Evolutionary conservation across 2,113 vertebrate species (phyloP).

Genomic region (Larimichthys crocea): DNA sequence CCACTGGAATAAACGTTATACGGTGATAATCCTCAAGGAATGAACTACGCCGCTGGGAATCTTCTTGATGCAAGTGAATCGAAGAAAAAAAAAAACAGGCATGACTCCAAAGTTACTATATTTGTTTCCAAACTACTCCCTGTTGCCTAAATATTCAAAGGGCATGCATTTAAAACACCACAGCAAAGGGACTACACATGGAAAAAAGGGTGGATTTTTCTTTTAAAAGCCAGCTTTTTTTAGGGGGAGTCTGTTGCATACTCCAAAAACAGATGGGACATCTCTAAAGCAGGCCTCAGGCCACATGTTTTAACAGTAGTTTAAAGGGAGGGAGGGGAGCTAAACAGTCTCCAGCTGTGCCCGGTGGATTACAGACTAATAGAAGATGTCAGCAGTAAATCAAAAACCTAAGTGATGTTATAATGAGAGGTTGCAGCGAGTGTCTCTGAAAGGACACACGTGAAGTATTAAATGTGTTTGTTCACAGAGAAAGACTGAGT

Average conservation of each 20-base stretch:
- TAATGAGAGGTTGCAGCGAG: slow-evolving; percentile 58
- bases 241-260: slow-evolving; percentile 43
- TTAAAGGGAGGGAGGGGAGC: slow-evolving; percentile 9
- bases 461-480: slow-evolving; percentile 17
- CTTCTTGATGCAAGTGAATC: slow-evolving; percentile 19
- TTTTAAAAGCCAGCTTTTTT: slow-evolving; percentile 44
- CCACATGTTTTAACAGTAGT: slow-evolving; percentile 65
- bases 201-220: slow-evolving; percentile 61
- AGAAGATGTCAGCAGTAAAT: slow-evolving; percentile 68
- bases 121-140: slow-evolving; percentile 64
- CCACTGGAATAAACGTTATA: slow-evolving; percentile 3
- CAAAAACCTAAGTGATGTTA: slow-evolving; percentile 62
- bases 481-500: neutral
- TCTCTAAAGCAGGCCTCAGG: slow-evolving; percentile 62
- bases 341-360: slow-evolving; percentile 65
- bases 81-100: slow-evolving; percentile 1
- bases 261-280: slow-evolving; percentile 78
- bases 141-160: slow-evolving; percentile 37
- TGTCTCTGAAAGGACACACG: slow-evolving; percentile 28
- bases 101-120: slow-evolving; percentile 47
- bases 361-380: slow-evolving; percentile 70
- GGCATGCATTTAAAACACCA: slow-evolving; percentile 60
- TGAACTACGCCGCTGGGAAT: slow-evolving; percentile 1
- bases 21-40: neutral
- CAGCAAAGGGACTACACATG: slow-evolving; percentile 54